phyloP scores from a whole-genome alignment of 2,888 invertebrate species.

The Leistus spinibarbis region DNA sequence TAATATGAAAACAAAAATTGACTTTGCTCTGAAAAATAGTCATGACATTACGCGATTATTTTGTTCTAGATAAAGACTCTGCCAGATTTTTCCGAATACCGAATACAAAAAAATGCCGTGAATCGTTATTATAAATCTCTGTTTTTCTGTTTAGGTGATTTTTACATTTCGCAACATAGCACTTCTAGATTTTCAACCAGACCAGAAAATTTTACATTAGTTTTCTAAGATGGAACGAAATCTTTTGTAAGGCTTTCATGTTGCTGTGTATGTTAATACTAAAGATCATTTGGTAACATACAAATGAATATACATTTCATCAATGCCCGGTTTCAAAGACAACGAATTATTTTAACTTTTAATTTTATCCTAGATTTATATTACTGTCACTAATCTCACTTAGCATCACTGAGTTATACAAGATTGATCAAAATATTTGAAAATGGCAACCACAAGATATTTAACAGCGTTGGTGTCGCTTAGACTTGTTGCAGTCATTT shows the following conservation, averaged over 20 bases:
- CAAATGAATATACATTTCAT: no score
- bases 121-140: not conserved
- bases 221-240: not conserved
- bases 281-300: not conserved
- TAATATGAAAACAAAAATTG: not conserved
- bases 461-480: no score
- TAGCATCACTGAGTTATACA: no score
- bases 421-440: no score
- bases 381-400: not conserved
- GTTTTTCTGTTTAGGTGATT: not conserved
- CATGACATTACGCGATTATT: conserved; percentile 26
- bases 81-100: not conserved
- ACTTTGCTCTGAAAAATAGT: conserved; percentile 24
- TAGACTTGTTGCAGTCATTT: no score
- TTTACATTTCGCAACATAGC: not conserved
- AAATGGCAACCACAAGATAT: no score
- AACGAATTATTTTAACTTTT: not conserved
- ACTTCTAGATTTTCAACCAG: not conserved
- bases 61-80: conserved; percentile 13
- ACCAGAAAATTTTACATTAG: not conserved
- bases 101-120: not conserved
- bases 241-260: not conserved
- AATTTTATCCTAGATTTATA: not conserved
- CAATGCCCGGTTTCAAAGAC: not conserved
- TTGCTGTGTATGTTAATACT: not conserved